Conservation (phyloP, 1,140 invertebrate species). For the Nomia melanderi region DNA sequence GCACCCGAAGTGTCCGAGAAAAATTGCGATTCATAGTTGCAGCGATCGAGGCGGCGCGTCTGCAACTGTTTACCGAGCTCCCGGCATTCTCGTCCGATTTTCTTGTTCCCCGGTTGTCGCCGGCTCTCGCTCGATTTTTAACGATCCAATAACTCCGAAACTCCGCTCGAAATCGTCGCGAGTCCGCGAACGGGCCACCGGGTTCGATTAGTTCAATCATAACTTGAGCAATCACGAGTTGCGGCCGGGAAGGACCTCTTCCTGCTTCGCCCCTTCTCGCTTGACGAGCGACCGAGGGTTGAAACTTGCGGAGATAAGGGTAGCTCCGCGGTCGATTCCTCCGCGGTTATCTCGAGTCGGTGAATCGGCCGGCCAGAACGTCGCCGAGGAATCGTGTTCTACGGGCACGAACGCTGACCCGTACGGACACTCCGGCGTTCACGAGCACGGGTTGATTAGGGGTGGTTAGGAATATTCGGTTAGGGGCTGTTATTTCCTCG, state of each 20-base stretch:
- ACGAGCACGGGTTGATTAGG: too few species aligned
- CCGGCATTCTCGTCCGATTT: neutral
- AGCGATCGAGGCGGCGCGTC: too few species aligned
- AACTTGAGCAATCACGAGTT: constrained; percentile 29
- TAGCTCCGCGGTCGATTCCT: constrained; percentile 17
- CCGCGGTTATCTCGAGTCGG: constrained; percentile 27
- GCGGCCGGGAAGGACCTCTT: neutral
- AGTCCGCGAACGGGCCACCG: neutral
- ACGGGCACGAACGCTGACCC: neutral
- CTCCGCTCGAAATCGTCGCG: neutral
- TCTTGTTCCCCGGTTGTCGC: neutral
- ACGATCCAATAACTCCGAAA: neutral
- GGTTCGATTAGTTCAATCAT: constrained; percentile 44
- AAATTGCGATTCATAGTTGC: too few species aligned
- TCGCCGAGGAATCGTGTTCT: constrained; percentile 7
- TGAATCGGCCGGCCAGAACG: neutral
- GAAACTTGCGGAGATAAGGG: constrained; percentile 43
- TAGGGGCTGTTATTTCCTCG: too few species aligned
- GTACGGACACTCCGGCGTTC: too few species aligned
- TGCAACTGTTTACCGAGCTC: neutral
- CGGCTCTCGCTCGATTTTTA: neutral
- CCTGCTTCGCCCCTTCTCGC: neutral
- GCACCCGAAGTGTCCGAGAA: too few species aligned
- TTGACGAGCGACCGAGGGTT: constrained; percentile 9
- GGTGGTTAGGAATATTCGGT: too few species aligned